A percentile compares a stretch with the other conserved stretches of the same genome.
Evolutionary conservation across 2,797 vertebrate genomes (phyloP).

Genomic region (Silurus aristotelis): DNA sequence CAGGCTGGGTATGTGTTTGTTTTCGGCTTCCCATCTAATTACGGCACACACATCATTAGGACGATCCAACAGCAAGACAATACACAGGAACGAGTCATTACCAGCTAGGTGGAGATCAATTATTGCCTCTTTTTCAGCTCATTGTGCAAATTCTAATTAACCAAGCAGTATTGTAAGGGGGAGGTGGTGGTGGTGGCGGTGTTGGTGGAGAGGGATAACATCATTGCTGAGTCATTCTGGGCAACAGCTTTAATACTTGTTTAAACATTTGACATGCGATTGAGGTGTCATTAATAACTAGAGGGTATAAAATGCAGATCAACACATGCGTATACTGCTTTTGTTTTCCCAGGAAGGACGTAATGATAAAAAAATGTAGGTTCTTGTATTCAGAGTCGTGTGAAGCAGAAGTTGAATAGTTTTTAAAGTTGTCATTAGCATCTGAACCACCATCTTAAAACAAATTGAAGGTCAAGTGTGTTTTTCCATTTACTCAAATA

Average conservation of each 20-base stretch:
- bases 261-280: background rate
- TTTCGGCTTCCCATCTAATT: slow-evolving; percentile 56
- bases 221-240: background rate
- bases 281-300: slow-evolving; percentile 5
- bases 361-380: background rate
- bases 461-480: background rate
- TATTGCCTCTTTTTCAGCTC: slow-evolving; percentile 68
- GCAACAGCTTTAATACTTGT: background rate
- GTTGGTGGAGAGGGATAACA: slow-evolving; percentile 31
- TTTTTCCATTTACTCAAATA: background rate
- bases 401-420: background rate
- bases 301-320: background rate
- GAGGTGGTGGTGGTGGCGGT: too few relatives aligned
- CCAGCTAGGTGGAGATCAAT: slow-evolving; percentile 66
- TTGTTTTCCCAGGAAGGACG: too few relatives aligned
- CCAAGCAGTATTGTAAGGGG: slow-evolving; percentile 53
- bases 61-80: slow-evolving; percentile 65
- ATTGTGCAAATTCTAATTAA: slow-evolving; percentile 70
- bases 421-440: background rate
- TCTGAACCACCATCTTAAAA: background rate
- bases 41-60: slow-evolving; percentile 68
- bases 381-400: background rate
- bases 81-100: slow-evolving; percentile 63
- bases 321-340: background rate
- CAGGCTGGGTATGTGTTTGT: slow-evolving; percentile 51